Evolutionary conservation across 2,113 vertebrate genomes (phyloP).

Genomic region (Macquaria ambigua): DNA sequence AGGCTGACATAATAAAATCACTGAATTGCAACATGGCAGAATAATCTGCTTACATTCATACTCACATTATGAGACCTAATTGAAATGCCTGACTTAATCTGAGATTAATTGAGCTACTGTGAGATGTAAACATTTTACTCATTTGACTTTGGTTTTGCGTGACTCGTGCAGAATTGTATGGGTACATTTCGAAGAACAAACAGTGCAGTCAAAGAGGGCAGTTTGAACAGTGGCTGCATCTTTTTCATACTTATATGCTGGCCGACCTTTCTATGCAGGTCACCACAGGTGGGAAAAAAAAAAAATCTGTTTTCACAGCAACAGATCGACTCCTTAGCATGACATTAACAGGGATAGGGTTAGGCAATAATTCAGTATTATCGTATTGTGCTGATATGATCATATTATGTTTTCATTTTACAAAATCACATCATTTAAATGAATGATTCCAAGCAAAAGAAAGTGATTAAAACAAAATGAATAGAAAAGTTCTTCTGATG

Average conservation of each 20-base stretch:
- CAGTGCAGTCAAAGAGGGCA: background rate
- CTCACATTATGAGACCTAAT: slow-evolving; percentile 28
- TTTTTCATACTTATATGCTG: background rate
- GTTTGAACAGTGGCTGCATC: slow-evolving; percentile 7
- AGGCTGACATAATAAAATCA: slow-evolving; percentile 7
- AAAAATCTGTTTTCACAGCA: slow-evolving; percentile 23
- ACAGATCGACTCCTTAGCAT: background rate
- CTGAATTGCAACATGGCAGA: slow-evolving; percentile 11
- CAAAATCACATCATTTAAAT: background rate
- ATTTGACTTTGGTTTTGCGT: background rate
- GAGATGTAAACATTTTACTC: slow-evolving; percentile 25
- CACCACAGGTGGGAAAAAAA: slow-evolving; percentile 3
- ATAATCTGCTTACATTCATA: slow-evolving; percentile 38
- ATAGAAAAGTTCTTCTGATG: background rate
- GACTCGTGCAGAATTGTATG: slow-evolving; percentile 4
- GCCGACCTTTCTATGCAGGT: background rate
- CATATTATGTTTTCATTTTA: background rate
- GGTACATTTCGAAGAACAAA: background rate
- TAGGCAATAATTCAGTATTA: background rate
- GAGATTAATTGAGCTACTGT: slow-evolving; percentile 45
- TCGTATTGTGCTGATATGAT: background rate
- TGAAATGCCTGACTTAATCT: slow-evolving; percentile 51
- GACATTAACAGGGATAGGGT: background rate
- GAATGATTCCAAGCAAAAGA: background rate
- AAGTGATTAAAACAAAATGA: background rate